Base-by-base conservation (phyloP, 2,888 invertebrate genomes). In the Dorcus hopei region DNA sequence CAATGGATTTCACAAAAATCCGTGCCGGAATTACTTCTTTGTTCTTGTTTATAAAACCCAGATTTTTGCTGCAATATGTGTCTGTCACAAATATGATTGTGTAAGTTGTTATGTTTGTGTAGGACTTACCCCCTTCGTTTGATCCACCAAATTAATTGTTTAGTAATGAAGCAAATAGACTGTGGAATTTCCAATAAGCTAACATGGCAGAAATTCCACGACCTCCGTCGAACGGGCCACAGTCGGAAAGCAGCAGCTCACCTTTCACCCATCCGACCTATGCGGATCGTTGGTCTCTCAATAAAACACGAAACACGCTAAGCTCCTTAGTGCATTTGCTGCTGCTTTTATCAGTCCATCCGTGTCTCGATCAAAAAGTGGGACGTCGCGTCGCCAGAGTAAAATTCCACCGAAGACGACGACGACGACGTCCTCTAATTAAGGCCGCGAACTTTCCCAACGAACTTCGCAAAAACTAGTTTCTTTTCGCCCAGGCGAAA, bases 241-340 rank as follows among this genome's bases (percentile, higher is more conserved):
- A 33, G 26, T 33, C 38, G 14, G 38, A 49, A 33, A 16, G 16
- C 14, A 16, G 16, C 14, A 42, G 42, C 42, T 42, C 16, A 14
- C 42, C 42, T 16, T 33, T 52, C 61, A 61, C 57, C 58, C 53
- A 57, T 56, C 52, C 56, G 67, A 67, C 64, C 61, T 59, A 67
- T 63, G 65, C 62, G 60, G 57, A 67, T 67, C 59, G 67, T 63
- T 59, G 55, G 58, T 61, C 62, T 59, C 61, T 61, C 63, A 64
- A 64, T 65, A 66, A 14, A 14, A 65, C 23, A 45, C 45, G 45
- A 19, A 45, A 45, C 23, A 9, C 45, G 19, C 45, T 9, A 23
- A 67, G 64, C 63, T 64, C 57, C 62, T 61, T 62, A 59, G 60
- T 53, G 52, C 57, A 63, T 57, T 66, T 63, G 63, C 61, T 62